phyloP scores from a whole-genome alignment of 92 coral and sea anemone species.

The Pocillopora meandrina region DNA sequence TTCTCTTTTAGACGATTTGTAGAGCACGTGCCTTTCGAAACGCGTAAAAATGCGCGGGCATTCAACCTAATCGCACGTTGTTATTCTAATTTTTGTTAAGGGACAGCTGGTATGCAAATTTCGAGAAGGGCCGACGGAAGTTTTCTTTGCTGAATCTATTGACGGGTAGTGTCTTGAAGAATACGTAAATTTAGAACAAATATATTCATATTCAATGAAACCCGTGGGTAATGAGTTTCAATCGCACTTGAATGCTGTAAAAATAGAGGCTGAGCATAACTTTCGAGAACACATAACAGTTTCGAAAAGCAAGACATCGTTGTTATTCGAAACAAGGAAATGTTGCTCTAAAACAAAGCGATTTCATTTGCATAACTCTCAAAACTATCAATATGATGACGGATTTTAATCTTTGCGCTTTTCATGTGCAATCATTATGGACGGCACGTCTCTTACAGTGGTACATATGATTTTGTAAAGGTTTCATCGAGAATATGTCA shows the following conservation, averaged over 20 bases:
- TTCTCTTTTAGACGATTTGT: slow-evolving; percentile 2
- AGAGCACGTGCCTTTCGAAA: slow-evolving; percentile 23
- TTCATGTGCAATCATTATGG: background rate
- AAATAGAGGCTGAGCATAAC: slow-evolving; percentile 2
- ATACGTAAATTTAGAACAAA: slow-evolving; percentile 25
- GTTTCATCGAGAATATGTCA: slow-evolving; percentile 9
- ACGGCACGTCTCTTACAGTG: background rate
- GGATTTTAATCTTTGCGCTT: background rate
- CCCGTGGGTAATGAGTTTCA: slow-evolving; percentile 16
- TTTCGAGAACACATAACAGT: slow-evolving; percentile 14
- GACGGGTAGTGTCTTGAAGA: slow-evolving; percentile 20
- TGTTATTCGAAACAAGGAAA: slow-evolving; percentile 37
- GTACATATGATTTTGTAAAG: background rate
- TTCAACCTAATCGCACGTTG: slow-evolving; percentile 38
- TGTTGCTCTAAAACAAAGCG: slow-evolving; percentile 26
- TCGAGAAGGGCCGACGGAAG: slow-evolving; percentile 28
- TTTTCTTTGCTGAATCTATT: slow-evolving; percentile 3
- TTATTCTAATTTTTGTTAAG: slow-evolving; percentile 30
- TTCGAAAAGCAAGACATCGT: background rate
- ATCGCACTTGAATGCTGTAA: background rate
- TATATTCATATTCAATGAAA: slow-evolving; percentile 16
- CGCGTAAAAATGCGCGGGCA: slow-evolving; percentile 24
- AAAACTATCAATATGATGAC: background rate
- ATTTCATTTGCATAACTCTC: slow-evolving; percentile 41
- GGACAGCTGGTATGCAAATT: slow-evolving; percentile 63